These are phyloP conservation scores for Apaloderma vittatum DNA, from an alignment of 2,113 vertebrate genomes.

Conservation along the genomic window DNA sequence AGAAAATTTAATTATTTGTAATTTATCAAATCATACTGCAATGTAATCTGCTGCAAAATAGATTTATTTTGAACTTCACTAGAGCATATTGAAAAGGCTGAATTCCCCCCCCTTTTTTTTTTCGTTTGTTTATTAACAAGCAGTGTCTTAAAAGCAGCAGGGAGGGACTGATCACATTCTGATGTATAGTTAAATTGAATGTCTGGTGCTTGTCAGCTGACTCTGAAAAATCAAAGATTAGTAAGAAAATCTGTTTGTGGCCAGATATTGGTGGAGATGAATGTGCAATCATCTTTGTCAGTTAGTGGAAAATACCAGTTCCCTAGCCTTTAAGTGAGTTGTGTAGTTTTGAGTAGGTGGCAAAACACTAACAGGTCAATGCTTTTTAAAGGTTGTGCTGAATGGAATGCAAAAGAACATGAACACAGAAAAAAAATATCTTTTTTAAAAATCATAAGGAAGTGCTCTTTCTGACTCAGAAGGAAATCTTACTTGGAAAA, in stretches of 20 bases:
- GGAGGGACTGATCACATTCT: background rate
- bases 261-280: background rate
- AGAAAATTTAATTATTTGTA: conserved; percentile 1
- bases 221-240: background rate
- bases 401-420: background rate
- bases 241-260: background rate
- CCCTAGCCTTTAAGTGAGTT: background rate
- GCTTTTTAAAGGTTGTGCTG: background rate
- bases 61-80: background rate
- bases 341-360: background rate
- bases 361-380: background rate
- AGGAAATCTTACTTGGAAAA: background rate
- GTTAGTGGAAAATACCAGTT: background rate
- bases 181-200: background rate
- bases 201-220: background rate
- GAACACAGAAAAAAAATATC: background rate
- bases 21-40: background rate
- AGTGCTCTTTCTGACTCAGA: background rate
- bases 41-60: background rate
- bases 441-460: background rate
- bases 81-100: background rate
- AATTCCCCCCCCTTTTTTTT: background rate
- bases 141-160: background rate
- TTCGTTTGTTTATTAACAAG: background rate
- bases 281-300: background rate